phyloP scores from a whole-genome alignment of 2,797 vertebrate genomes.

The Brachyalestes nurse region DNA sequence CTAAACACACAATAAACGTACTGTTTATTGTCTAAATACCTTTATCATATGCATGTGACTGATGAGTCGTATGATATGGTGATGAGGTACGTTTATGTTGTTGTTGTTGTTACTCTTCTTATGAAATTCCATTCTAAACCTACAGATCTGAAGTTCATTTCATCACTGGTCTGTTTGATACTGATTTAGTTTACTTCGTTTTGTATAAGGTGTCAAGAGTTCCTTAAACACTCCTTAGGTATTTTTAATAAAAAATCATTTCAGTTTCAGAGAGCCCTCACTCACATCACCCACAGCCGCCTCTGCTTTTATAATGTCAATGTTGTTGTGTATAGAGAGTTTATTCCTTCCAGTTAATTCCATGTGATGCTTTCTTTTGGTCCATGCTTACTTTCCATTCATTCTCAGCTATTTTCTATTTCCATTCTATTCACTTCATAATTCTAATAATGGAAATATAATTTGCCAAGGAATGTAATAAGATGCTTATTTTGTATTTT shows the following conservation, averaged over 20 bases:
- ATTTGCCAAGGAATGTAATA: background rate
- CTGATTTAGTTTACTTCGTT: constrained; percentile 7
- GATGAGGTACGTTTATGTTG: constrained; percentile 2
- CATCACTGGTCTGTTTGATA: background rate
- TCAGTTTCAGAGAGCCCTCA: background rate
- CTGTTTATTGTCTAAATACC: background rate
- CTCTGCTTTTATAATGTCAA: background rate
- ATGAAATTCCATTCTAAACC: constrained; percentile 3
- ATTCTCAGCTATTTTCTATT: background rate
- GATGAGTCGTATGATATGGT: background rate
- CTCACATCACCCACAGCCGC: background rate
- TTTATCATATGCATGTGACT: background rate
- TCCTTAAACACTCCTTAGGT: background rate
- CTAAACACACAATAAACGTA: background rate
- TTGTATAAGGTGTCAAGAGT: background rate
- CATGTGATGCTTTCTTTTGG: background rate
- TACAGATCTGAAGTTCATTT: background rate
- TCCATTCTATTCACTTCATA: background rate
- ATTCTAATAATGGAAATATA: background rate
- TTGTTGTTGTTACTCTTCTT: background rate
- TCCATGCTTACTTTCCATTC: background rate
- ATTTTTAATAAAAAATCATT: background rate
- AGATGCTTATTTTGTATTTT: background rate
- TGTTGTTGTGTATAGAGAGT: background rate
- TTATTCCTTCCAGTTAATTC: background rate